phyloP scores from a whole-genome alignment of 2,113 vertebrate genomes.

The Podarcis muralis region DNA sequence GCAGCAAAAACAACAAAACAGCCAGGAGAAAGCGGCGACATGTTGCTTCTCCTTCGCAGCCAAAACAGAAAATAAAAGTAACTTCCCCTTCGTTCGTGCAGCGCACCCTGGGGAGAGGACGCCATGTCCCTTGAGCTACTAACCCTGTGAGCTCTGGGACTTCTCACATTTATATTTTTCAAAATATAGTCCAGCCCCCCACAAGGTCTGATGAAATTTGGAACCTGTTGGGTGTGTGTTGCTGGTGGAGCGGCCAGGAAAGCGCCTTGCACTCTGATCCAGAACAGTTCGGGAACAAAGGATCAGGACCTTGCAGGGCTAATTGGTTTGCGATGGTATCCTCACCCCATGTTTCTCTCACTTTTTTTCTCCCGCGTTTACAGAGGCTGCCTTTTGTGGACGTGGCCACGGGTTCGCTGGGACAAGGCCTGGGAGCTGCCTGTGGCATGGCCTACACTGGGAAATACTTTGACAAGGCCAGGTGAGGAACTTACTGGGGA shows the following conservation, averaged over 20 bases:
- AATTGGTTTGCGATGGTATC: not conserved
- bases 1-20: too few species aligned
- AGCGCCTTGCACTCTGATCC: not conserved
- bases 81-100: too few species aligned
- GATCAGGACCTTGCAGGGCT: not conserved
- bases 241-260: not conserved
- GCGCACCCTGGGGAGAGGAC: too few species aligned
- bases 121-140: too few species aligned
- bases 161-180: too few species aligned
- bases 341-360: not conserved
- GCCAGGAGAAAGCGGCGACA: too few species aligned
- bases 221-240: not conserved
- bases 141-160: too few species aligned
- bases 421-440: slow-evolving; percentile 85
- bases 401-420: slow-evolving; percentile 83
- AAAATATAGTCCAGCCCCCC: too few species aligned
- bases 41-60: too few species aligned
- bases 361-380: not conserved
- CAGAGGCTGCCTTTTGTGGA: slow-evolving; percentile 87
- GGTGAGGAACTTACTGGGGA: slow-evolving; percentile 34
- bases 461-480: slow-evolving; percentile 87
- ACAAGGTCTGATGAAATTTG: not conserved
- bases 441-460: slow-evolving; percentile 92
- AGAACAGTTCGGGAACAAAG: not conserved
- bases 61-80: too few species aligned